These are phyloP conservation scores for Irena cyanogastra DNA, from an alignment of 2,113 vertebrate genomes.

Conservation along the genomic window DNA sequence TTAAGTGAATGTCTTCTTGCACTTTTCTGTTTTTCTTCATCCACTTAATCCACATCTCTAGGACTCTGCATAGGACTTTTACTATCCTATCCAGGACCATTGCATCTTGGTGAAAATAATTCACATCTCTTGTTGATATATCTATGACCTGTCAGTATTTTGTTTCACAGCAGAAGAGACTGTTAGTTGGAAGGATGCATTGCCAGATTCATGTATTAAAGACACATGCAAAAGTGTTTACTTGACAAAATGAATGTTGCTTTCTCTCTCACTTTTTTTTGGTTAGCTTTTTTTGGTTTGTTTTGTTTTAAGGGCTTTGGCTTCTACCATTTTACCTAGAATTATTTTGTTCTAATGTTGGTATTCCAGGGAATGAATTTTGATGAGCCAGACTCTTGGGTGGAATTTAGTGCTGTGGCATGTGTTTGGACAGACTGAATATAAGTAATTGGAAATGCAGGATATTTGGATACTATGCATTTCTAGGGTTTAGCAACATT, in stretches of 20 bases:
- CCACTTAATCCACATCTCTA: neutral
- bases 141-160: neutral
- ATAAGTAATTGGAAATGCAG: neutral
- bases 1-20: neutral
- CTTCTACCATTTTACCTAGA: neutral
- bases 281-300: neutral
- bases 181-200: neutral
- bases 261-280: too few relatives aligned
- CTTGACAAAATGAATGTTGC: neutral
- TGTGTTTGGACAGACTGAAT: neutral
- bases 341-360: neutral
- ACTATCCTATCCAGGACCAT: neutral
- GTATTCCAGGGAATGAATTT: neutral
- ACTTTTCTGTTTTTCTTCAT: neutral
- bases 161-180: neutral
- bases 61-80: neutral
- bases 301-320: neutral
- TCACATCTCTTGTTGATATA: neutral
- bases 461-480: neutral
- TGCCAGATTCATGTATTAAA: neutral
- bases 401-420: neutral
- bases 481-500: neutral
- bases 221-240: neutral
- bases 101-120: neutral
- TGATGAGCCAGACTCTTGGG: neutral